These are phyloP conservation scores for Stegodyphus mimosarum DNA, from an alignment of 1,140 invertebrate genomes.

Conservation along the genomic window DNA sequence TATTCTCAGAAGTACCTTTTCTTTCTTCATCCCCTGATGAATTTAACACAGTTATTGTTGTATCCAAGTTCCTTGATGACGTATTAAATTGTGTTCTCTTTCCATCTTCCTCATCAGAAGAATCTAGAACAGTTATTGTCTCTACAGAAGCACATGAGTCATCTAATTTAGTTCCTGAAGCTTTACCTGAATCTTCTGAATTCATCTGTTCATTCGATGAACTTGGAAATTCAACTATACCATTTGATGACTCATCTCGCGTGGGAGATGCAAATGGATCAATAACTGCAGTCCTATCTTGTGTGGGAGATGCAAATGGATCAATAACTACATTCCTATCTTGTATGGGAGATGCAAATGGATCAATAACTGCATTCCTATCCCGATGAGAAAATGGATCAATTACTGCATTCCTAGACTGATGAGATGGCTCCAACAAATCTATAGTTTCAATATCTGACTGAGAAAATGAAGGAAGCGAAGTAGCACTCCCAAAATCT, in stretches of 20 bases:
- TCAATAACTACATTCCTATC: too few species aligned
- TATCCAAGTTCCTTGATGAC: not conserved
- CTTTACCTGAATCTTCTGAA: not conserved
- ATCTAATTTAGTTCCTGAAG: not conserved
- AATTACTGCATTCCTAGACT: not conserved
- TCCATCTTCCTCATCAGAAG: not conserved
- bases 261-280: too few species aligned
- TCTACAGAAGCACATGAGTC: not conserved
- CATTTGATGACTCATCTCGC: too few species aligned
- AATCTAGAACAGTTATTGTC: not conserved
- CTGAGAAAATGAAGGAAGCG: not conserved
- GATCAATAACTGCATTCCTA: too few species aligned
- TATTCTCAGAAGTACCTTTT: not conserved
- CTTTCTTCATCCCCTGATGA: not conserved
- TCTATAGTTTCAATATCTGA: constrained; percentile 32
- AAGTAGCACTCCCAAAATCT: not conserved
- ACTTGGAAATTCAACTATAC: not conserved
- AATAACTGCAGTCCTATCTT: too few species aligned
- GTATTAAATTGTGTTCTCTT: not conserved
- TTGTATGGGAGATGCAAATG: too few species aligned
- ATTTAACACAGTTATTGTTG: not conserved
- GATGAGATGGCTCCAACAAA: constrained; percentile 19
- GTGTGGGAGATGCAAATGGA: too few species aligned
- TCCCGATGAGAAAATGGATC: too few species aligned
- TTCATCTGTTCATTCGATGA: not conserved